Percentiles rank a stretch among this genome's conserved stretches.
phyloP scores from a whole-genome alignment of 37 sponge, comb jelly and placozoan genomes.

The Beroe forskalii region DNA sequence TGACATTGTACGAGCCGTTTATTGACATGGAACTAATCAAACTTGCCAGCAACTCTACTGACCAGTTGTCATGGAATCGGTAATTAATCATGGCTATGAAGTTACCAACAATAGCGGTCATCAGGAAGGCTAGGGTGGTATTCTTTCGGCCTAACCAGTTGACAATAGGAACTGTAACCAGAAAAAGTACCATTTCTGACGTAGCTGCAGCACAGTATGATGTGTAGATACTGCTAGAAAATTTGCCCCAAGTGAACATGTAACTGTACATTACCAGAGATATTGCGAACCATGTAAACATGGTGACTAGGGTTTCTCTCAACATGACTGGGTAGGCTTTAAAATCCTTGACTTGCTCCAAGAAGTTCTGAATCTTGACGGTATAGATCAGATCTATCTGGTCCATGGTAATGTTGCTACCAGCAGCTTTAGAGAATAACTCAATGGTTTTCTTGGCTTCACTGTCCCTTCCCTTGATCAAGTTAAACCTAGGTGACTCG shows the following conservation, averaged over 20 bases:
- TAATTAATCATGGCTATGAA: neutral
- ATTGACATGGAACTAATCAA: neutral
- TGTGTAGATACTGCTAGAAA: neutral
- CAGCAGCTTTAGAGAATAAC: neutral
- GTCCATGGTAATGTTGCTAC: neutral
- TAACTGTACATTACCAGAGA: neutral
- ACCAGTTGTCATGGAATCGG: neutral
- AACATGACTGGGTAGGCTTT: neutral
- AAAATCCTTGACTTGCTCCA: neutral
- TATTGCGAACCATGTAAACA: neutral
- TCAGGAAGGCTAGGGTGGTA: neutral
- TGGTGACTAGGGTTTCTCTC: neutral
- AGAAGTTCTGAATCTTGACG: neutral
- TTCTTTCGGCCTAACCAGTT: neutral
- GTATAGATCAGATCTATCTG: neutral
- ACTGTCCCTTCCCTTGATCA: neutral
- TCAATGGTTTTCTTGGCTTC: neutral
- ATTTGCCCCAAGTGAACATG: neutral
- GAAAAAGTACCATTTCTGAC: neutral
- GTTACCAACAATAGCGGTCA: neutral
- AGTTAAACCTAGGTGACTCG: neutral
- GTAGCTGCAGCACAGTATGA: neutral
- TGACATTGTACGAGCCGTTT: neutral
- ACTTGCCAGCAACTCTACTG: neutral
- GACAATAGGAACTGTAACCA: neutral